Conservation (phyloP, 2,113 vertebrate species). For the Trematocara marginatum region DNA sequence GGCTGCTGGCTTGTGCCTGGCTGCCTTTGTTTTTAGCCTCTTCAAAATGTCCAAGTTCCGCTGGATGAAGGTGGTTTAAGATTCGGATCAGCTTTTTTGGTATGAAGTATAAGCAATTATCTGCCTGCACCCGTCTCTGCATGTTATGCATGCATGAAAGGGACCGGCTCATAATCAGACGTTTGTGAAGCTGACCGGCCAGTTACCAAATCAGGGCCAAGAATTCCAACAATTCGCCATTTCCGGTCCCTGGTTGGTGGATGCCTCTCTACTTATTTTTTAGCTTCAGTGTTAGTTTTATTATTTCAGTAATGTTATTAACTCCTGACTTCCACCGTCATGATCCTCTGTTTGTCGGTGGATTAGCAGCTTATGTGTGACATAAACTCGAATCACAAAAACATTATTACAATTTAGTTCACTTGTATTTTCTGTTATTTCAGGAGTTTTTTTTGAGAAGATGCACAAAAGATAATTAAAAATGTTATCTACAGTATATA, state of each 20-base stretch:
- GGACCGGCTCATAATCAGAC: background rate
- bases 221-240: background rate
- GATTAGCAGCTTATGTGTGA: background rate
- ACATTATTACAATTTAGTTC: background rate
- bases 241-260: background rate
- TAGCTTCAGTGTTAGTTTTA: background rate
- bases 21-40: background rate
- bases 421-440: background rate
- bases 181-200: background rate
- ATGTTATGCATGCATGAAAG: background rate
- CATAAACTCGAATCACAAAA: background rate
- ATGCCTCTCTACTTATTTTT: background rate
- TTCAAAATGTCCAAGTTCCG: background rate
- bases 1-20: background rate
- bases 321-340: background rate
- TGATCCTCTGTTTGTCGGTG: accelerated
- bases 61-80: background rate
- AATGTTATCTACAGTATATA: background rate
- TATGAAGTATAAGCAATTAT: background rate
- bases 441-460: accelerated
- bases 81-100: background rate
- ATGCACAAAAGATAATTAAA: background rate
- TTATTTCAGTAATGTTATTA: background rate
- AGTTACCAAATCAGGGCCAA: background rate
- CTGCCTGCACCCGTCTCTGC: background rate